Evolutionary conservation across 1,140 invertebrate genomes (phyloP), one percentile per base, ranked within the genome.

Genomic region (Cydia splendana): DNA sequence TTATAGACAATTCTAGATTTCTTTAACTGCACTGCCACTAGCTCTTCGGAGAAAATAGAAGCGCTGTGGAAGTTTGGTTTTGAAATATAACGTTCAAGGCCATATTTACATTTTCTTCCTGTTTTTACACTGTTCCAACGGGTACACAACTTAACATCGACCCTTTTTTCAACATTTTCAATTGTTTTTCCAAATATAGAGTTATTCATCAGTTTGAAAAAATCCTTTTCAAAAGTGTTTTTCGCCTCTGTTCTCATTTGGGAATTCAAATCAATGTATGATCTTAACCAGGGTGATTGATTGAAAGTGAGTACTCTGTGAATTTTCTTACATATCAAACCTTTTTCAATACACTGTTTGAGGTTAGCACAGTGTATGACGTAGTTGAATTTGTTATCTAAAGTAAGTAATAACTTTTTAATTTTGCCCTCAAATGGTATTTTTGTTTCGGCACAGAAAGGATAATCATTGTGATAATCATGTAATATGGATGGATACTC

Each of bases 401-500:
- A 82, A 77, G 86, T 85, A 42, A 81, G 75, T 53, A 89, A 62
- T 74, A 92, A 77, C 79, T 93, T 93, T 77, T 78, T 69, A 79
- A 20, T 75, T 75, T 80, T 80, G 18, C 65, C 69, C 1, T 62
- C 74, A 18, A 24, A 15, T 9, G 76, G 84, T 42, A 65, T 71
- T 10, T 79, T 62, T 65, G 79, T 76, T 78, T 91, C 86, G 6
- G 90, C 81, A 57, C 85, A 87, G 75, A 93, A 89, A 7, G 91
- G 93, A 24, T 89, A 91, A 76, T 91, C 87, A 76, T 85, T 87
- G 79, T 94, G 90, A 2, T 28, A 1, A 77, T 94, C 84, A 82
- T 94, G 94, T n/a, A 67, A 34, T 88, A 9, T 78, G 83, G 80
- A 6, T 51, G 88, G 85, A 81, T 88, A 87, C 38, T 80, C 75